A percentile compares a stretch with the other conserved stretches of the same genome.
These are phyloP conservation scores for Crenichthys baileyi DNA, from an alignment of 2,797 vertebrate genomes.

Conservation along the genomic window DNA sequence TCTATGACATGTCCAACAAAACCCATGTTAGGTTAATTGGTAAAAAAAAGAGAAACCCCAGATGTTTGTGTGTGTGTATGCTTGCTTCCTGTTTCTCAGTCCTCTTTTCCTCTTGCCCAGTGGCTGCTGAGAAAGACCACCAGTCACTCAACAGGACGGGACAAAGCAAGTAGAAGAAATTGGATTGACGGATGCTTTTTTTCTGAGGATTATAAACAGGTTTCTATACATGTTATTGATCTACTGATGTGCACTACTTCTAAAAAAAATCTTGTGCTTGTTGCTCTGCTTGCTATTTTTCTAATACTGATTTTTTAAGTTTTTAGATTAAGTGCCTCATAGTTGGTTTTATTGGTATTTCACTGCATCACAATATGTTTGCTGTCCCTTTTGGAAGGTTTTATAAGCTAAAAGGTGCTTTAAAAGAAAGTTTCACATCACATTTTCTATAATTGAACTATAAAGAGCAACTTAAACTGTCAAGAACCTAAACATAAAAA, in stretches of 20 bases:
- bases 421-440: constrained; percentile 39
- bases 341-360: constrained; percentile 31
- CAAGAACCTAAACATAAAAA: constrained; percentile 3
- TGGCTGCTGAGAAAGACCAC: constrained; percentile 11
- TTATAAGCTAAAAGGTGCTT: constrained; percentile 37
- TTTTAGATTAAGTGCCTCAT: constrained; percentile 30
- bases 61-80: background rate
- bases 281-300: constrained; percentile 54
- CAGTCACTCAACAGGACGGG: background rate
- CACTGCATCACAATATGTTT: constrained; percentile 22
- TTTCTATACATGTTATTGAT: constrained; percentile 8
- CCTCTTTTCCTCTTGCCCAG: background rate
- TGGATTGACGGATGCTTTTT: background rate
- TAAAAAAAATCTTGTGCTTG: constrained; percentile 35
- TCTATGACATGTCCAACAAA: background rate
- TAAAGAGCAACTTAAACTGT: constrained; percentile 27
- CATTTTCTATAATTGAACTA: constrained; percentile 34
- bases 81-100: background rate
- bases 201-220: background rate
- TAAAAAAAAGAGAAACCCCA: background rate
- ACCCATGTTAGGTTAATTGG: background rate
- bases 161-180: background rate
- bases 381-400: constrained; percentile 16
- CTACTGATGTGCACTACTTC: constrained; percentile 22
- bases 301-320: constrained; percentile 39